These are phyloP conservation scores for Parotia lawesii DNA, from an alignment of 2,113 vertebrate genomes.

Conservation along the genomic window DNA sequence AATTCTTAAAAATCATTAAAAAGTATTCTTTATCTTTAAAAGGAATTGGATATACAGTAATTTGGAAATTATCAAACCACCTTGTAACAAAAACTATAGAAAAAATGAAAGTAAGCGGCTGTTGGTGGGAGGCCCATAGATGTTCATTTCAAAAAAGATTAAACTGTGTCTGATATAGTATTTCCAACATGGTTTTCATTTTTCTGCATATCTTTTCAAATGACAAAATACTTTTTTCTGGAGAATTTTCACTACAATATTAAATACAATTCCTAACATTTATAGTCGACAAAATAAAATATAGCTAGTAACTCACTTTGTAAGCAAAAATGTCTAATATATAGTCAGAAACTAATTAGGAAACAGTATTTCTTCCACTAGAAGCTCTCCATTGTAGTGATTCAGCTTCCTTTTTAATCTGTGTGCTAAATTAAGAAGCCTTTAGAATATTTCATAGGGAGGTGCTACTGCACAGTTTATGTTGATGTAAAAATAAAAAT, in stretches of 20 bases:
- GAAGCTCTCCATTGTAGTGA: constrained; percentile 19
- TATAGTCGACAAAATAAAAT: constrained; percentile 25
- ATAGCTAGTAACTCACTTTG: not conserved
- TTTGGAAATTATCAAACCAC: not conserved
- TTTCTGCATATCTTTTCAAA: not conserved
- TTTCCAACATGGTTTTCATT: not conserved
- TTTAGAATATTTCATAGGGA: constrained; percentile 47
- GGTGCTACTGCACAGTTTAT: constrained; percentile 21
- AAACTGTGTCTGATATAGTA: not conserved
- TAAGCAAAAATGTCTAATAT: constrained; percentile 29
- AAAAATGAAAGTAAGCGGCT: not conserved
- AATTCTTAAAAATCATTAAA: not conserved
- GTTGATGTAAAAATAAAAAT: constrained; percentile 68
- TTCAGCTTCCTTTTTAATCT: constrained; percentile 35
- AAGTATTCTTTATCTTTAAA: not conserved
- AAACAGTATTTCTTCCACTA: constrained; percentile 46
- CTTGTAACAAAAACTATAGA: not conserved
- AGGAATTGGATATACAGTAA: not conserved
- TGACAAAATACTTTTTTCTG: not conserved
- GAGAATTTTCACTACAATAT: not conserved
- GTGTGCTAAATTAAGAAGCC: constrained; percentile 42
- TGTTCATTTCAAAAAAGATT: not conserved
- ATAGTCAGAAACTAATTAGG: constrained; percentile 56
- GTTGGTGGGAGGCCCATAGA: not conserved
- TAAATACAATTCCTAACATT: not conserved